These are phyloP conservation scores for Rhamphomyia laevipes DNA, from an alignment of 2,888 invertebrate genomes.

Conservation along the genomic window DNA sequence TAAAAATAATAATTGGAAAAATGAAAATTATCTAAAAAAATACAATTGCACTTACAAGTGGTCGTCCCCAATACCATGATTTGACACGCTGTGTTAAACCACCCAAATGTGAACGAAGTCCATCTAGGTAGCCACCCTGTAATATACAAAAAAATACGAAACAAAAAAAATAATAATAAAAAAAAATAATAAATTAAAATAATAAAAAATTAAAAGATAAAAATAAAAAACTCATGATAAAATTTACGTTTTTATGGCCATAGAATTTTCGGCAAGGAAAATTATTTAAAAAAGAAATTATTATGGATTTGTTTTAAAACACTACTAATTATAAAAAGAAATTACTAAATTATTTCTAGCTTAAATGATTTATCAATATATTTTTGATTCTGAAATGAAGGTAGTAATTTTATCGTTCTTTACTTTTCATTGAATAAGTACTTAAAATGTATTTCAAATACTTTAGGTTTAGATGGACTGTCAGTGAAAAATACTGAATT, in stretches of 20 bases:
- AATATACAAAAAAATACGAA: constrained; percentile 38
- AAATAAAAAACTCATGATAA: not conserved
- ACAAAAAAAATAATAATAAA: constrained; percentile 32
- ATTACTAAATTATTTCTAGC: no score
- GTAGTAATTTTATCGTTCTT: no score
- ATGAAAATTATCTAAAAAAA: constrained; percentile 22
- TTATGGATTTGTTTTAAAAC: no score
- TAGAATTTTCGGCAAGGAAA: no score
- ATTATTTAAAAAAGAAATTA: no score
- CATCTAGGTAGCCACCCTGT: constrained; percentile 86
- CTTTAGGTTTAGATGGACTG: no score
- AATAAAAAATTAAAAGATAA: not conserved
- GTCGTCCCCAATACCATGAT: constrained; percentile 95
- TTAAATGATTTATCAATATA: no score
- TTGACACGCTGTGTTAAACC: constrained; percentile 94
- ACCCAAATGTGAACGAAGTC: constrained; percentile 88
- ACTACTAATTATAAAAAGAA: no score
- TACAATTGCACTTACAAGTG: constrained; percentile 74
- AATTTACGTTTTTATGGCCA: not conserved
- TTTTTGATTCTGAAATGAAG: no score
- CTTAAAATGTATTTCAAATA: no score
- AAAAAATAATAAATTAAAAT: constrained; percentile 7
- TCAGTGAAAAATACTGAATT: no score
- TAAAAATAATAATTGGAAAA: not conserved
- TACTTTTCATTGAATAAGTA: no score